Evolutionary conservation across 2,888 invertebrate genomes (phyloP), one percentile per base, ranked within the genome.

Genomic region (Campoplex nolae): DNA sequence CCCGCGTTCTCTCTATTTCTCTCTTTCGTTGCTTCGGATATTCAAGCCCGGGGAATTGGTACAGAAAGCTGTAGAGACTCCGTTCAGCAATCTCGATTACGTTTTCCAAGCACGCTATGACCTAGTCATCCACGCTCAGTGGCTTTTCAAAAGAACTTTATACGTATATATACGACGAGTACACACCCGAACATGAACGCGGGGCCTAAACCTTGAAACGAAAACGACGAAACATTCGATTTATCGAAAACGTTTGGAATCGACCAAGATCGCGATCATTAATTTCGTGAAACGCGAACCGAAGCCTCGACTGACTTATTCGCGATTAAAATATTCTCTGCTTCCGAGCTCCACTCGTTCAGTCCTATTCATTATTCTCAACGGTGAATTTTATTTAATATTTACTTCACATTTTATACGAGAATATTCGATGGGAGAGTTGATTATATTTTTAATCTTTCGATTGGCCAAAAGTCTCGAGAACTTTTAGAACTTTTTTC

Each of bases 71-170:
- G 18, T 45, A 32, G 38, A 68, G 65, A 38, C 67, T 82, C 71
- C 35, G 67, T 67, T 56, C 23, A 23, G 67, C 73, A 77, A 85
- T 77, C 76, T 65, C 73, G 77, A 85, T 85, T 78, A 82, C 81
- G 73, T 85, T 85, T 56, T 77, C 67, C 67, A 32, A 73, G 81
- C 81, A 67, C 67, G 81, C 77, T 85, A 73, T 68, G 78, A 70
- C 78, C 78, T 54, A 78, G 68, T 18, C 73, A 45, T 70, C 54
- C 68, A 48, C 67, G 51, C 48, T 58, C 32, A 38, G 32, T 71
- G 71, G 45, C 71, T 73, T 85, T 82, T 77, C 81, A 76, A 85
- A 85, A 81, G 81, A 81, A 73, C 62, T 80, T 54, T 85, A 77
- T 23, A 23, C 23, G 23, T 23, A 23, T 83, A 65, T 58, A 56